These are phyloP conservation scores for Carassius gibelio DNA, from an alignment of 2,113 vertebrate species.

Conservation along the genomic window DNA sequence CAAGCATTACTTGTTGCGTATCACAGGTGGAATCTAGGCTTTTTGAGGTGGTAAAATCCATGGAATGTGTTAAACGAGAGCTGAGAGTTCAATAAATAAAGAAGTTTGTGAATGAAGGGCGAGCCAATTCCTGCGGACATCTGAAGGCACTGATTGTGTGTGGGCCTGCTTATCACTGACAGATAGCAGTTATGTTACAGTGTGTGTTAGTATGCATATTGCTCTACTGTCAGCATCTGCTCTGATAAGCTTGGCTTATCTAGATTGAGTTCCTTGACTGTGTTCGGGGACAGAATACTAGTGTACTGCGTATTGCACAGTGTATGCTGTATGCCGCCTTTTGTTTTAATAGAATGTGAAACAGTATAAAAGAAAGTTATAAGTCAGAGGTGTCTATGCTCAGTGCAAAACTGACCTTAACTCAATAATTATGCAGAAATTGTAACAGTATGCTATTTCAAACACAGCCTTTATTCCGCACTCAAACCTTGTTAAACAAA, in stretches of 20 bases:
- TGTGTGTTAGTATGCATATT: not conserved
- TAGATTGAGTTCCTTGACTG: not conserved
- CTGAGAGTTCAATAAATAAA: not conserved
- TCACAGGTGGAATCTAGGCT: not conserved
- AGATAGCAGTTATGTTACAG: conserved; percentile 6
- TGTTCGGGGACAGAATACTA: not conserved
- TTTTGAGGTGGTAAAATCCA: too few species aligned
- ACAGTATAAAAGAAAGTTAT: not conserved
- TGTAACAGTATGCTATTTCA: not conserved
- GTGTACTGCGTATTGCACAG: not conserved
- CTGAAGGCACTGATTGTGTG: not conserved
- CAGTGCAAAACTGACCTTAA: not conserved
- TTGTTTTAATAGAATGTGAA: not conserved
- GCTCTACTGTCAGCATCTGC: not conserved
- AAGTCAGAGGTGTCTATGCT: too few species aligned
- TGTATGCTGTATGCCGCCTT: not conserved
- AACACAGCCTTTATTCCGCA: not conserved
- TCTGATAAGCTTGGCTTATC: conserved; percentile 10
- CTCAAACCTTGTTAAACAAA: not conserved
- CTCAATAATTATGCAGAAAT: too few species aligned
- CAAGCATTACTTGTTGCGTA: not conserved
- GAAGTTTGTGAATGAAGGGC: not conserved
- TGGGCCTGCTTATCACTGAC: conserved; percentile 3
- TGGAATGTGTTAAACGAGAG: not conserved
- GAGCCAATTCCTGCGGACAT: not conserved